phyloP scores from a whole-genome alignment of 92 coral and sea anemone species.

The Pocillopora grandis region DNA sequence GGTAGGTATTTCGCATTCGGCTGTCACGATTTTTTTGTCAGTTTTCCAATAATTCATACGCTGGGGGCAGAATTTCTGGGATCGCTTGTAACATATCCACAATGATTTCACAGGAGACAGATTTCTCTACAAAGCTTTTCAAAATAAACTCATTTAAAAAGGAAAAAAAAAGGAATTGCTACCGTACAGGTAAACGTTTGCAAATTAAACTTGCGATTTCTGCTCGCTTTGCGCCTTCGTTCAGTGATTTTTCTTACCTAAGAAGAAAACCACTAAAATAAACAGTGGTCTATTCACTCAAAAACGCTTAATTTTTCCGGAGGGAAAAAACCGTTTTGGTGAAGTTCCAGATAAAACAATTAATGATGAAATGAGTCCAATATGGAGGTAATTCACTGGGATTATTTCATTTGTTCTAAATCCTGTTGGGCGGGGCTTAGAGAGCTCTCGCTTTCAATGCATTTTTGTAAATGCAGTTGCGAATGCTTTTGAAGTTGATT shows the following conservation, averaged over 20 bases:
- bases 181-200: neutral
- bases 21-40: conserved; percentile 17
- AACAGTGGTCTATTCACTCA: conserved; percentile 27
- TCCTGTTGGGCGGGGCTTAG: conserved; percentile 18
- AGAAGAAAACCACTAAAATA: neutral
- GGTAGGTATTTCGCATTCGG: conserved; percentile 16
- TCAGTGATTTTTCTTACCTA: neutral
- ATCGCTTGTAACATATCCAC: neutral
- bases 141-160: neutral
- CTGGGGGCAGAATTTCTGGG: neutral
- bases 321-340: conserved; percentile 12
- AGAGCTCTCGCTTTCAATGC: conserved; percentile 15
- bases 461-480: conserved; percentile 5
- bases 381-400: neutral
- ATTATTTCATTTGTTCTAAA: neutral
- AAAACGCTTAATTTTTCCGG: conserved; percentile 25
- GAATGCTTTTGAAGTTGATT: conserved; percentile 18
- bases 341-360: conserved; percentile 33
- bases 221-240: neutral
- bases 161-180: neutral
- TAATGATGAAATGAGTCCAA: neutral
- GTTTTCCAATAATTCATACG: neutral
- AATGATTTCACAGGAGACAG: neutral
- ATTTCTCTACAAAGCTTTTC: neutral
- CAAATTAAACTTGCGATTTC: neutral